Percentiles rank a stretch among this genome's conserved stretches.
phyloP scores from a whole-genome alignment of 2,113 vertebrate species.

The Phylloscopus trochiloides region DNA sequence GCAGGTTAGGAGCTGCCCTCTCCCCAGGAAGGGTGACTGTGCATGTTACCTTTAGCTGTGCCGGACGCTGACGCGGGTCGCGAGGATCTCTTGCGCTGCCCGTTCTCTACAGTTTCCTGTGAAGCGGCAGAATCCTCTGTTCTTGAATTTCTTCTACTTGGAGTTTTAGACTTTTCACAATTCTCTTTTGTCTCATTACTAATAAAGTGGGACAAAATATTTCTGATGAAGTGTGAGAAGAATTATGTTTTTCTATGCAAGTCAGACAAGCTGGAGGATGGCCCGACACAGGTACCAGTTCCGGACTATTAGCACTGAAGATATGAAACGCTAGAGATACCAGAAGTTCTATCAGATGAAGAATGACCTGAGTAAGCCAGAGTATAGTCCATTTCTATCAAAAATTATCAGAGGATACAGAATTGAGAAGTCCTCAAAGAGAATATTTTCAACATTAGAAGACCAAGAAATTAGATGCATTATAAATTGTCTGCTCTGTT shows the following conservation, averaged over 20 bases:
- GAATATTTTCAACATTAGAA: conserved; percentile 59
- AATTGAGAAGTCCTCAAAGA: conserved; percentile 65
- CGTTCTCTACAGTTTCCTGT: conserved; percentile 85
- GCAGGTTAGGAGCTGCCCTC: not conserved
- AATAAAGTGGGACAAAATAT: conserved; percentile 70
- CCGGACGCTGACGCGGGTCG: conserved; percentile 82
- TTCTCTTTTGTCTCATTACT: conserved; percentile 85
- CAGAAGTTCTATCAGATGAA: conserved; percentile 55
- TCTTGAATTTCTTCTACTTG: conserved; percentile 91
- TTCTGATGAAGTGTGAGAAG: conserved; percentile 68
- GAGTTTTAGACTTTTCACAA: conserved; percentile 90
- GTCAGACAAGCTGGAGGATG: conserved; percentile 53
- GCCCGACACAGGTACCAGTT: conserved; percentile 22
- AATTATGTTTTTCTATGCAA: conserved; percentile 44
- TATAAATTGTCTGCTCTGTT: conserved; percentile 61
- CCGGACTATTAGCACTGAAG: conserved; percentile 47
- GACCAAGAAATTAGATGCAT: conserved; percentile 54
- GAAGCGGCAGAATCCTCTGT: conserved; percentile 85
- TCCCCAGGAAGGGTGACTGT: not conserved
- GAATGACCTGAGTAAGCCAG: conserved; percentile 57
- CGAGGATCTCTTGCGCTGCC: conserved; percentile 89
- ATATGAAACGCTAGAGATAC: conserved; percentile 30
- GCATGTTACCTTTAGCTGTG: conserved; percentile 83
- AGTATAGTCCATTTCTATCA: conserved; percentile 49
- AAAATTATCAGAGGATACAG: conserved; percentile 61